Base-by-base conservation (phyloP, 2,888 invertebrate genomes). In the Hipparchia sbordonii region DNA sequence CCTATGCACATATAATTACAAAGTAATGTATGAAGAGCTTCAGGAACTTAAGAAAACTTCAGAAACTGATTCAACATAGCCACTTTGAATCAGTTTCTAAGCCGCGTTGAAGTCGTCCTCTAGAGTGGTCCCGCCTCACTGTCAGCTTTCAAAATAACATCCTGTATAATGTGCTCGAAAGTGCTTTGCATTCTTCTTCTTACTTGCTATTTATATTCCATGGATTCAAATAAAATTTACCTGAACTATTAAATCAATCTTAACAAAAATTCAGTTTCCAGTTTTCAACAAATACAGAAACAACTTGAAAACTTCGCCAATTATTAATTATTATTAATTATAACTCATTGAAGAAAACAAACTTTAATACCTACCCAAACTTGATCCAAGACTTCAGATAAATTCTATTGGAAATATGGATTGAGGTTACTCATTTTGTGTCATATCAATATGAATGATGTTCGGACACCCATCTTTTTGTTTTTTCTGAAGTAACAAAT, bases 151-250 rank as follows among this genome's bases (percentile, higher is more conserved):
- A 57, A 57, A 13, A 23, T 57, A 57, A 61, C 13, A 61, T 1
- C 46, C 6, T 45, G 3, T 39, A 46, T 46, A 52, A 39, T 23
- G 68, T 68, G 68, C 51, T 68, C 46, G 12, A 1, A 68, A 68
- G 68, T 59, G 59, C 48, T 68, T 68, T n/a, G 0, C 68, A 68
- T 59, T 68, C 68, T 48, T 68, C 1, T 23, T 46, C 46, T 65
- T 52, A 52, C 6, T 23, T 68, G 59, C 68, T 68, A 60, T 51
- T 57, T 57, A 57, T 6, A 57, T 6, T 57, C 56, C 2, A 67
- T 7, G 57, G 23, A 67, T 67, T 46, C 57, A 45, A 57, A 56
- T 57, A 67, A 67, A 67, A 57, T 45, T 45, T 67, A 56, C 46
- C 57, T 56, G 67, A 57, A 67, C 6, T 12, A 1, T 33, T 5